Evolutionary conservation across 1,140 invertebrate genomes (phyloP).

Genomic region (Drosophila tani): DNA sequence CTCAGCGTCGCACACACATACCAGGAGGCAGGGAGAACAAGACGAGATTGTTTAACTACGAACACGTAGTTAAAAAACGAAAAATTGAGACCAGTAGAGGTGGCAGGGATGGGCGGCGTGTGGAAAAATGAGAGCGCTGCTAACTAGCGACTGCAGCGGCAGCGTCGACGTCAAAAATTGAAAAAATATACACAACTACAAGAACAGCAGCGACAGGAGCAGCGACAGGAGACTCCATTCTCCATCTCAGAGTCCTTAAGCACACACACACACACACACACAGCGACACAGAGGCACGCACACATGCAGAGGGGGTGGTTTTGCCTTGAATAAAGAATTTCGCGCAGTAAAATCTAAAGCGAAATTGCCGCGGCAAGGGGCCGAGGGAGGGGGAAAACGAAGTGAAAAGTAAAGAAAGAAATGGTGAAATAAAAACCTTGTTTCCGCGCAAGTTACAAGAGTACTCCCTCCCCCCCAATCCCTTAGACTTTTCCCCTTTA

Average conservation of each 20-base stretch:
- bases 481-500: constrained; percentile 38
- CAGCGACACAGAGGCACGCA: constrained; percentile 12
- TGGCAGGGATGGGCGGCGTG: constrained; percentile 39
- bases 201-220: too few relatives aligned
- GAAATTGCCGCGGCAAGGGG: constrained; percentile 45
- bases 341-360: constrained; percentile 79
- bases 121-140: constrained; percentile 7
- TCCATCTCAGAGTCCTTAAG: constrained; percentile 21
- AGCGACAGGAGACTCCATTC: constrained; percentile 21
- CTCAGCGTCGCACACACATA: constrained; percentile 33
- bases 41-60: constrained; percentile 85
- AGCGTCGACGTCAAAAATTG: constrained; percentile 70
- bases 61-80: constrained; percentile 85
- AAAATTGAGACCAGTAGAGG: constrained; percentile 60
- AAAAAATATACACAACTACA: constrained; percentile 66
- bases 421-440: constrained; percentile 84
- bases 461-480: constrained; percentile 1
- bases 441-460: constrained; percentile 81
- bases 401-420: constrained; percentile 80
- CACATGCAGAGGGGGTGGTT: constrained; percentile 54
- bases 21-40: constrained; percentile 66
- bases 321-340: constrained; percentile 74
- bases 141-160: constrained; percentile 55
- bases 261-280: constrained; percentile 36
- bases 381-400: constrained; percentile 27